These are phyloP conservation scores for Acrocephalus scirpaceus DNA, from an alignment of 2,797 vertebrate genomes.

Conservation along the genomic window DNA sequence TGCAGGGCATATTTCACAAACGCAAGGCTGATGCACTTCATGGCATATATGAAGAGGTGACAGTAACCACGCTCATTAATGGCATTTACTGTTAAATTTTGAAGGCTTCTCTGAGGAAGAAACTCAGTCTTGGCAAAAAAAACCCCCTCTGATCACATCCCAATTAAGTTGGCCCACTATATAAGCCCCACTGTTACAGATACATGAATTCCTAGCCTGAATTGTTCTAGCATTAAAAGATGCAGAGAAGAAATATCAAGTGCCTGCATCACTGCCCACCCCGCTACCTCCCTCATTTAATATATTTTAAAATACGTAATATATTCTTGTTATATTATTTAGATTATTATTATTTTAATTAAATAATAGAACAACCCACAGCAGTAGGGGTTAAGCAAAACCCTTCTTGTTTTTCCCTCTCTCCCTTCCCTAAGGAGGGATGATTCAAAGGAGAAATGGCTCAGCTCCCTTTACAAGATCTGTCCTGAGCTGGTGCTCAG, in stretches of 20 bases:
- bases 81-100: background rate
- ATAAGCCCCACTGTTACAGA: background rate
- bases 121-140: background rate
- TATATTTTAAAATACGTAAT: background rate
- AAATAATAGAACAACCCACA: background rate
- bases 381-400: background rate
- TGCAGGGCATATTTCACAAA: background rate
- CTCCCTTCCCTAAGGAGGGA: too few species aligned
- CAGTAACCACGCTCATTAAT: background rate
- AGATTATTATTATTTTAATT: background rate
- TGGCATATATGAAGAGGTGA: background rate
- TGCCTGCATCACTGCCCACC: background rate
- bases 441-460: too few species aligned
- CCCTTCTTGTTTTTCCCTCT: background rate
- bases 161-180: background rate
- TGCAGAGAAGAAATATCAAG: background rate
- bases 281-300: fast-evolving
- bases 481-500: background rate
- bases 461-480: background rate
- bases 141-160: background rate
- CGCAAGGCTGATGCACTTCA: background rate
- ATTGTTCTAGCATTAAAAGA: background rate
- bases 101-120: background rate
- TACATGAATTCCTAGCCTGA: background rate
- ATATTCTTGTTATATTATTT: background rate